These are phyloP conservation scores for Eurypyga helias DNA, from an alignment of 2,113 vertebrate species.

Conservation along the genomic window DNA sequence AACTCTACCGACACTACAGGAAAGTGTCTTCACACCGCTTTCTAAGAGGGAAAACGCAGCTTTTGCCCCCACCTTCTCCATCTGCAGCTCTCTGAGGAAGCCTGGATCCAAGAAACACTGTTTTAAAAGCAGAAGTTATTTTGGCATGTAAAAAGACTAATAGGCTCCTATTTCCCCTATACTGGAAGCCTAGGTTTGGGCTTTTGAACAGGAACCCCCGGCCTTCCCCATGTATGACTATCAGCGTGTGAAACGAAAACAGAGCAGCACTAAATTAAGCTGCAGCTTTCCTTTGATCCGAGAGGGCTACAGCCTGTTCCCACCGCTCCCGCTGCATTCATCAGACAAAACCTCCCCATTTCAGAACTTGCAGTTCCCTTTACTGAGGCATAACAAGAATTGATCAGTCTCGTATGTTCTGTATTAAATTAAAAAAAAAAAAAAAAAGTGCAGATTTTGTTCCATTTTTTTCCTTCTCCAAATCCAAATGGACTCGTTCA, in stretches of 20 bases:
- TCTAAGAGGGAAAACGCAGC: neutral
- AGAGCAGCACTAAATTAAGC: neutral
- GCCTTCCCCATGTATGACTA: neutral
- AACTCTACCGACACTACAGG: neutral
- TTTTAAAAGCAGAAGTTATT: neutral
- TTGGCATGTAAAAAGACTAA: neutral
- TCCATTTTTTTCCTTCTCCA: neutral
- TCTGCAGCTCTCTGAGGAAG: neutral
- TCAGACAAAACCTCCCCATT: neutral
- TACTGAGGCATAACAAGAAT: neutral
- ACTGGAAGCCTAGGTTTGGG: neutral
- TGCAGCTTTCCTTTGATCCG: neutral
- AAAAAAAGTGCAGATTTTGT: neutral
- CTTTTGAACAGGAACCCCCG: neutral
- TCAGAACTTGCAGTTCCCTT: neutral
- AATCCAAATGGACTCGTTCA: neutral
- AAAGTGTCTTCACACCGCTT: neutral
- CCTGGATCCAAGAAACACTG: neutral
- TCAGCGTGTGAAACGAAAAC: neutral
- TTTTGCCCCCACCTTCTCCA: neutral
- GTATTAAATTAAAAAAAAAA: neutral
- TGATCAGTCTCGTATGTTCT: neutral
- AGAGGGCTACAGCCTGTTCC: neutral
- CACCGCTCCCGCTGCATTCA: neutral
- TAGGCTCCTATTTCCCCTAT: neutral